phyloP scores from a whole-genome alignment of 2,113 vertebrate species.

The Aplodontia rufa region DNA sequence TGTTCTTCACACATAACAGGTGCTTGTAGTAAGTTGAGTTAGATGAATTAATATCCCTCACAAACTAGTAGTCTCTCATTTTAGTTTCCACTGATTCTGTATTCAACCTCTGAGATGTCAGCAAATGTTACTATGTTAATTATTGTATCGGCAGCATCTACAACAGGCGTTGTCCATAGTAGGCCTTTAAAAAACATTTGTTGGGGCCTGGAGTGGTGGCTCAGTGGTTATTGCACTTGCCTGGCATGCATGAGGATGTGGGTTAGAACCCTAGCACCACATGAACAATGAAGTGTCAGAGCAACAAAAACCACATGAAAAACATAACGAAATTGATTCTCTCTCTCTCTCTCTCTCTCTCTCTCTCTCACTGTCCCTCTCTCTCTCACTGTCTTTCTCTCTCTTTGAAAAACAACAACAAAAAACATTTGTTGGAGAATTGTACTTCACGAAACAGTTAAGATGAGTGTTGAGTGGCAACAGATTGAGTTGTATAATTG shows the following conservation, averaged over 20 bases:
- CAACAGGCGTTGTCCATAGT: not conserved
- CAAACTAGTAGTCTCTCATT: not conserved
- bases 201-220: too few relatives aligned
- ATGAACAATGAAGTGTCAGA: too few relatives aligned
- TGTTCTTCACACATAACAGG: not conserved
- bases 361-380: too few relatives aligned
- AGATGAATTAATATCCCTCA: not conserved
- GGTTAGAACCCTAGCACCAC: too few relatives aligned
- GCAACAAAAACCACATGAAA: too few relatives aligned
- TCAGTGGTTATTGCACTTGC: too few relatives aligned
- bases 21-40: not conserved
- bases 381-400: too few relatives aligned
- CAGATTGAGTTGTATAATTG: not conserved
- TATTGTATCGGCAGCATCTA: not conserved
- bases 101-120: not conserved
- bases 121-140: not conserved
- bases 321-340: too few relatives aligned
- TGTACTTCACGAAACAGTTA: not conserved
- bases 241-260: too few relatives aligned
- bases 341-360: too few relatives aligned
- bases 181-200: not conserved
- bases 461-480: not conserved
- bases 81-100: not conserved
- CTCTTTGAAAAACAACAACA: too few relatives aligned
- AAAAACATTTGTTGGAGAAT: not conserved